Evolutionary conservation across 1,140 invertebrate species (phyloP).

Genomic region (Bicyclus anynana): DNA sequence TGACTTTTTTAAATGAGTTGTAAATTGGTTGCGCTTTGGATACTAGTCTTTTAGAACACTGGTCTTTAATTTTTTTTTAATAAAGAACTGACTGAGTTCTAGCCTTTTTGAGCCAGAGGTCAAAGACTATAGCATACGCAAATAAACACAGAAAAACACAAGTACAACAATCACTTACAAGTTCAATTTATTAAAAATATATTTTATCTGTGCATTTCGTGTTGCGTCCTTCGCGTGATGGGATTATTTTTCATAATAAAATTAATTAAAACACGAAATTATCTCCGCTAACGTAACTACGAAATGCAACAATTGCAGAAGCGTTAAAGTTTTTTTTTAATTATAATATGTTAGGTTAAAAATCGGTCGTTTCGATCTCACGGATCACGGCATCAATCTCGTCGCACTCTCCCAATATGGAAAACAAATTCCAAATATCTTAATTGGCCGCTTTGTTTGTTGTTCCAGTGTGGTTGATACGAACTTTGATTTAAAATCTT

Average conservation of each 20-base stretch:
- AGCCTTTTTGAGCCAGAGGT: no score
- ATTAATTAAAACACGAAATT: constrained; percentile 17
- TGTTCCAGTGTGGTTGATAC: constrained; percentile 3
- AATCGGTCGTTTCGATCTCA: constrained; percentile 49
- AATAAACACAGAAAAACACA: no score
- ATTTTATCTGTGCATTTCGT: constrained; percentile 51
- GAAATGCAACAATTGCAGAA: constrained; percentile 3
- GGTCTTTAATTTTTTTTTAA: no score
- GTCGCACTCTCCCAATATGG: constrained; percentile 50
- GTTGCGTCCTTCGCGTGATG: constrained; percentile 57
- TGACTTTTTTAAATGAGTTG: no score
- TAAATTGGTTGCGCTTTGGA: no score
- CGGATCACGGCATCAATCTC: constrained; percentile 59
- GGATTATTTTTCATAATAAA: constrained; percentile 45
- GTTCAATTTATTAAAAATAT: not conserved
- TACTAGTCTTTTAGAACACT: no score
- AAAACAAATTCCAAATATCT: constrained; percentile 56
- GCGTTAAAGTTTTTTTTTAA: constrained; percentile 6
- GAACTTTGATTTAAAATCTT: constrained; percentile 8
- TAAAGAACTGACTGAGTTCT: no score
- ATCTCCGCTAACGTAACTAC: constrained; percentile 10
- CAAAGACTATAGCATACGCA: no score
- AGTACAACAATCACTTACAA: no score
- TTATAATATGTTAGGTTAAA: constrained; percentile 22
- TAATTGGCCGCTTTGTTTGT: constrained; percentile 21